These are phyloP conservation scores for Rotaria socialis DNA, from an alignment of 2,888 invertebrate genomes.

Conservation along the genomic window DNA sequence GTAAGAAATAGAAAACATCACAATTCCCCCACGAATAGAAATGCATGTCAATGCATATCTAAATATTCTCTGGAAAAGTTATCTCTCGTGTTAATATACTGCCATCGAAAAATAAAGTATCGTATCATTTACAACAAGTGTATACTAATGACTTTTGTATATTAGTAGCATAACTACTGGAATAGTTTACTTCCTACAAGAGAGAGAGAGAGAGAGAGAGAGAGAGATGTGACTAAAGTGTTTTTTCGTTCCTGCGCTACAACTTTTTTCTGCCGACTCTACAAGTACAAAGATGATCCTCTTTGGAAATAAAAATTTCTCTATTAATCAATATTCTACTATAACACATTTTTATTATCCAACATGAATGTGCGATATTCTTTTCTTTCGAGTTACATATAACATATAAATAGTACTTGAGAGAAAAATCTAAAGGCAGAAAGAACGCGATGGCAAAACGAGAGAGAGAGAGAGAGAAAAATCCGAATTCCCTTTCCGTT, in stretches of 20 bases:
- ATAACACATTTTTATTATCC: background rate
- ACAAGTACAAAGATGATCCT: background rate
- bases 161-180: too few relatives aligned
- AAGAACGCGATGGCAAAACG: background rate
- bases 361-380: background rate
- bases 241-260: too few relatives aligned
- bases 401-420: background rate
- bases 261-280: too few relatives aligned
- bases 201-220: too few relatives aligned
- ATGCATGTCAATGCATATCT: conserved; percentile 4
- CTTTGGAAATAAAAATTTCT: background rate
- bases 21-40: background rate
- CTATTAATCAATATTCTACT: background rate
- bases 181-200: too few relatives aligned
- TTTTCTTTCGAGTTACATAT: background rate
- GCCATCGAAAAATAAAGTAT: background rate
- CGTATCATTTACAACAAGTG: background rate
- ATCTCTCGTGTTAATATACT: conserved; percentile 12
- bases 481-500: background rate
- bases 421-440: background rate
- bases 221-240: too few relatives aligned
- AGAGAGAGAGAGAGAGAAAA: background rate
- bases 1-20: background rate
- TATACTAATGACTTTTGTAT: background rate
- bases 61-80: background rate